These are phyloP conservation scores for Psilopogon haemacephalus DNA, from an alignment of 2,113 vertebrate species.

Conservation along the genomic window DNA sequence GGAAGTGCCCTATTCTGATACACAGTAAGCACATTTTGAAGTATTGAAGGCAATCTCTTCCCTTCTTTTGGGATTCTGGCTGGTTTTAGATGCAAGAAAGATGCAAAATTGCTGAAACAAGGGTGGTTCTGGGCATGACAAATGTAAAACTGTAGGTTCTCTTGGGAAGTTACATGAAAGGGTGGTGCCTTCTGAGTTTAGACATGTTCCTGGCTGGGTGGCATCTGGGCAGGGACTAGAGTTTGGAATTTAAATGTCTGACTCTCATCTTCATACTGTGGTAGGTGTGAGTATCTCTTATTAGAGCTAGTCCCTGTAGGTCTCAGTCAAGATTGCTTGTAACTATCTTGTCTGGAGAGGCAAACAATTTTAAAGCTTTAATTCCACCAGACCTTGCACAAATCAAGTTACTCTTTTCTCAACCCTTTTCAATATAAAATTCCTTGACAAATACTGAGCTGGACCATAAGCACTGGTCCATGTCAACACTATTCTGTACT, in stretches of 20 bases:
- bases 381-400: background rate
- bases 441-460: background rate
- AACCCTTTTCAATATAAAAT: background rate
- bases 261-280: background rate
- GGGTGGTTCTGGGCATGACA: slow-evolving; percentile 29
- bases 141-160: background rate
- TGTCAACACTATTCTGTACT: background rate
- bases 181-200: slow-evolving; percentile 45
- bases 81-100: background rate
- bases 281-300: background rate
- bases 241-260: background rate
- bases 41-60: background rate
- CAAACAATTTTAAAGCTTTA: background rate
- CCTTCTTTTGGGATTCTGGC: background rate
- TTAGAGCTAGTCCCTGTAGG: background rate
- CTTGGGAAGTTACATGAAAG: background rate
- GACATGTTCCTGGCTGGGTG: slow-evolving; percentile 45
- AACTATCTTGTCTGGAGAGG: background rate
- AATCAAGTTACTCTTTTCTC: background rate
- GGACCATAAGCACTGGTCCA: background rate
- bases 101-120: background rate
- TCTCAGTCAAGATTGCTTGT: background rate
- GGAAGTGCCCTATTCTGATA: background rate
- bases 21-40: background rate
- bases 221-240: slow-evolving; percentile 5